Percentiles rank a stretch among this genome's conserved stretches.
phyloP scores from a whole-genome alignment of 30 jellyfish, hydroid and myxozoan species.

The Hydractinia echinata region DNA sequence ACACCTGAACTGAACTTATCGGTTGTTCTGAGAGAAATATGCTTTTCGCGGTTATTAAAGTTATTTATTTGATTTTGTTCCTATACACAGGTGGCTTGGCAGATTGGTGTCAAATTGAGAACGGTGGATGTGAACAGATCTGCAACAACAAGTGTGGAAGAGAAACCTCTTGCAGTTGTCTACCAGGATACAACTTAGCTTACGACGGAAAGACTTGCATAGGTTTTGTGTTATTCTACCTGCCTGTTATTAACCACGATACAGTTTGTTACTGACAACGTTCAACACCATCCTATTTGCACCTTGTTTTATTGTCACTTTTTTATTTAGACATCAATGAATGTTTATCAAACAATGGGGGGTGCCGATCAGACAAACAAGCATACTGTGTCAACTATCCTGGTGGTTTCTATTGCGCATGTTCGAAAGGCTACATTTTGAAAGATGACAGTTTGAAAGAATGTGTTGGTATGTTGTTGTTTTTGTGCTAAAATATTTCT shows the following conservation, averaged over 20 bases:
- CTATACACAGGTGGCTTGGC: constrained; percentile 70
- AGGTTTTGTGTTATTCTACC: constrained; percentile 37
- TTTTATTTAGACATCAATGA: constrained; percentile 59
- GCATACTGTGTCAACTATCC: constrained; percentile 80
- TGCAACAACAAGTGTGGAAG: constrained; percentile 82
- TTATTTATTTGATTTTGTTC: background rate
- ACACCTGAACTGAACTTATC: too few relatives aligned
- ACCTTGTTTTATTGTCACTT: background rate
- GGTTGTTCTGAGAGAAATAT: too few relatives aligned
- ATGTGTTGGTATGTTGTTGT: constrained; percentile 74
- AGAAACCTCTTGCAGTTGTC: constrained; percentile 72
- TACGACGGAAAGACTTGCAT: constrained; percentile 88
- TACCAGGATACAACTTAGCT: constrained; percentile 81
- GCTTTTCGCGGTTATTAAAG: background rate
- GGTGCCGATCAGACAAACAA: constrained; percentile 77
- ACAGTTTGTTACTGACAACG: too few relatives aligned
- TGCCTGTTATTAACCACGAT: too few relatives aligned
- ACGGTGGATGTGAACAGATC: constrained; percentile 96
- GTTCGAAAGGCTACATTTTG: constrained; percentile 63
- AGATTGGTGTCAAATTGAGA: constrained; percentile 86
- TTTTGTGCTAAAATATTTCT: background rate
- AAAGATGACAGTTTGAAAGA: constrained; percentile 78
- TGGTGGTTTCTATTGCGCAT: constrained; percentile 79
- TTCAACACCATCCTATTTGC: too few relatives aligned
- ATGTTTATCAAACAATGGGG: constrained; percentile 81